Percentiles rank a stretch among this genome's conserved stretches.
phyloP scores from a whole-genome alignment of 2,113 vertebrate species.

The Uropsilus gracilis region DNA sequence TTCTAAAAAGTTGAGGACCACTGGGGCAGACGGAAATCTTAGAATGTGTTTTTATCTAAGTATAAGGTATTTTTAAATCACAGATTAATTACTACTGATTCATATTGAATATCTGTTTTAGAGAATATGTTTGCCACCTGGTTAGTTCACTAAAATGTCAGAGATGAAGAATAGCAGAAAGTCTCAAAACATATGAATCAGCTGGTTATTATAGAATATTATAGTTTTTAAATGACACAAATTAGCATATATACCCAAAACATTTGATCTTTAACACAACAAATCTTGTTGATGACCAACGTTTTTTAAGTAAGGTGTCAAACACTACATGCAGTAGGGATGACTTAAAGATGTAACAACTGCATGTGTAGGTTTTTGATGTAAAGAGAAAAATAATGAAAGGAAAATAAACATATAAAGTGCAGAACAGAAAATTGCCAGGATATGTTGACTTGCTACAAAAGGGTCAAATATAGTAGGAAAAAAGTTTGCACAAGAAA shows the following conservation, averaged over 20 bases:
- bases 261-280: not conserved
- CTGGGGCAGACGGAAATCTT: not conserved
- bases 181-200: conserved; percentile 10
- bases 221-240: conserved; percentile 31
- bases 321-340: not conserved
- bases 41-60: conserved; percentile 39
- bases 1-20: not conserved
- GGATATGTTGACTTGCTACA: not conserved
- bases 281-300: not conserved
- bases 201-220: not conserved
- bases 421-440: not conserved
- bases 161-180: conserved; percentile 9
- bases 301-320: not conserved
- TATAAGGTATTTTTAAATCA: conserved; percentile 37
- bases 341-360: not conserved
- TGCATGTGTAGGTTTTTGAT: not conserved
- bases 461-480: not conserved
- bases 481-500: not conserved
- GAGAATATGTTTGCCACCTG: not conserved
- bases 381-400: not conserved
- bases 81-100: not conserved
- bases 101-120: not conserved
- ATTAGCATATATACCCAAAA: not conserved
- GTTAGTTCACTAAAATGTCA: conserved; percentile 37
- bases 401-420: not conserved